A percentile compares a stretch with the other conserved stretches of the same genome.
Evolutionary conservation across 2,113 vertebrate genomes (phyloP).

Genomic region (Amphilophus citrinellus): DNA sequence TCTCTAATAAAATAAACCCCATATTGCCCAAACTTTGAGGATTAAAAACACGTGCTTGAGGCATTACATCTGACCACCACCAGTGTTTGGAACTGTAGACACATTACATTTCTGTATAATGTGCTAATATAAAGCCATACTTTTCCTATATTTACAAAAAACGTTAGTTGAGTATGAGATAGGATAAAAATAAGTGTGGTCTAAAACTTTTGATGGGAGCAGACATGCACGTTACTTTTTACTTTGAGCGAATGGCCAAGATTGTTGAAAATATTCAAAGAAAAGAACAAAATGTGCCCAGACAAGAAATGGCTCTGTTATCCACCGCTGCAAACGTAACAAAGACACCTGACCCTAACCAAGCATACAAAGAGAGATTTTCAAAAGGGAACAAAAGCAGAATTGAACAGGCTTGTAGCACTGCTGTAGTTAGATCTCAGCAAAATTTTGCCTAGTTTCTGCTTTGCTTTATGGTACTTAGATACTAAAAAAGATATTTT

Average conservation of each 20-base stretch:
- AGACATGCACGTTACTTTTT: background rate
- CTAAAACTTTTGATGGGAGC: background rate
- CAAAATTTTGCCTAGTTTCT: background rate
- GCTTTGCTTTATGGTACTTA: background rate
- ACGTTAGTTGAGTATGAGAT: background rate
- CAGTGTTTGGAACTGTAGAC: background rate
- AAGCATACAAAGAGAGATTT: background rate
- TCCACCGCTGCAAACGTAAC: background rate
- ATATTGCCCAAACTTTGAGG: constrained; percentile 49
- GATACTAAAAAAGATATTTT: background rate
- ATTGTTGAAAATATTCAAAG: background rate
- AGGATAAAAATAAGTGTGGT: background rate
- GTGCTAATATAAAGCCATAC: background rate
- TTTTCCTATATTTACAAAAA: background rate
- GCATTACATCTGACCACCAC: constrained; percentile 46
- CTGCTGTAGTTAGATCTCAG: background rate
- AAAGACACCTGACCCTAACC: background rate
- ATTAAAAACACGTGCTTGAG: constrained; percentile 51
- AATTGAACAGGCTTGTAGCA: background rate
- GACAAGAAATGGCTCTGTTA: background rate
- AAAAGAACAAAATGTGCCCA: background rate
- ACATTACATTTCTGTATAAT: background rate
- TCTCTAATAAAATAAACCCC: constrained; percentile 46
- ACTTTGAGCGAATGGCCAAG: background rate
- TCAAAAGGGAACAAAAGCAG: constrained; percentile 3